Evolutionary conservation across 2,888 invertebrate genomes (phyloP).

Genomic region (Dastarcus helophoroides): DNA sequence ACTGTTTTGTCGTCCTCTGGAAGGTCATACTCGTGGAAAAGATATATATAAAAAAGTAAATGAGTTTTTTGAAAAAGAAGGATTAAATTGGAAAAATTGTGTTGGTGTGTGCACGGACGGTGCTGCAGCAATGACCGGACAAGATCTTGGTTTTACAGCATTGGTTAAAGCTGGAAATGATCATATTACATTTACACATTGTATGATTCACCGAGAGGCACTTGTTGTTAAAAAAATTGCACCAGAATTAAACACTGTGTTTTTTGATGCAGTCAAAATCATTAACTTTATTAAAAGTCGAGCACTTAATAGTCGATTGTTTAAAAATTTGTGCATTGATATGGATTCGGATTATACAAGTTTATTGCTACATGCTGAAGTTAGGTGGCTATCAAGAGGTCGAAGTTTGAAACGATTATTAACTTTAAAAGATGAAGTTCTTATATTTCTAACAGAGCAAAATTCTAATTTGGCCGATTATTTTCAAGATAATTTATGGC

Average conservation of each 20-base stretch:
- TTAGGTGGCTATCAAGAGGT: conserved; percentile 19
- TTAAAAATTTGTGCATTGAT: conserved; percentile 15
- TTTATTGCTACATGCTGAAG: conserved; percentile 19
- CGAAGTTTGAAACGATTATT: conserved; percentile 15
- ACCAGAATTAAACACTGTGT: conserved; percentile 16
- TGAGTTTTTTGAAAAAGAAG: too few relatives aligned
- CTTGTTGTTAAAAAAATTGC: conserved; percentile 17
- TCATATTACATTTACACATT: conserved; percentile 15
- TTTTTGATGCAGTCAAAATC: conserved; percentile 16
- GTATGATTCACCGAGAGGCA: conserved; percentile 17
- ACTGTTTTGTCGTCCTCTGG: conserved; percentile 10
- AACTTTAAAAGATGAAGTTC: conserved; percentile 15
- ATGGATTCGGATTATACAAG: conserved; percentile 16
- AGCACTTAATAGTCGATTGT: conserved; percentile 16
- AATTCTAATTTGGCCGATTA: conserved; percentile 2
- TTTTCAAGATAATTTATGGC: conserved; percentile 7
- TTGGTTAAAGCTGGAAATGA: conserved; percentile 7
- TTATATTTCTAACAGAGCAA: conserved; percentile 16
- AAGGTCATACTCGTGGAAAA: conserved; percentile 9
- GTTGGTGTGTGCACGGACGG: too few relatives aligned
- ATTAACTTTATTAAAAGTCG: conserved; percentile 17
- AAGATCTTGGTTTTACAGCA: conserved; percentile 10
- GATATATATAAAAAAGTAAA: too few relatives aligned
- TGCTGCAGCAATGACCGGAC: conserved; percentile 9
- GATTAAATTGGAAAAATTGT: too few relatives aligned